These are phyloP conservation scores for Yponomeuta malinellus DNA, from an alignment of 2,888 invertebrate genomes.

Conservation along the genomic window DNA sequence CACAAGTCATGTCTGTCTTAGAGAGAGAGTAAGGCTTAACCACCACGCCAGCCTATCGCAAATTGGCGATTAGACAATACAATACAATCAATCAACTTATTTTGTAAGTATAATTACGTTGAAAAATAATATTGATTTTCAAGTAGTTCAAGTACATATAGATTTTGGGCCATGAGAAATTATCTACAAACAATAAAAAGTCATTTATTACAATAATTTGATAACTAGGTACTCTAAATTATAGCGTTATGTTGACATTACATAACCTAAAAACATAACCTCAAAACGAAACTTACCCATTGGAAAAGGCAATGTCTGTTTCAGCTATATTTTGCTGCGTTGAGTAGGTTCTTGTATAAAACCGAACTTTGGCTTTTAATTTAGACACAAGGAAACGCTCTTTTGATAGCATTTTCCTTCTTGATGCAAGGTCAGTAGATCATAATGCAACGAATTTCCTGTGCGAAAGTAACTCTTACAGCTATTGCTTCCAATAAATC, in stretches of 20 bases:
- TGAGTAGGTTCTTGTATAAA: constrained; percentile 37
- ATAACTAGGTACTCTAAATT: no score
- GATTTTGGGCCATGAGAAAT: no score
- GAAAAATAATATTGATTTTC: no score
- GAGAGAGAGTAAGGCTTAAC: no score
- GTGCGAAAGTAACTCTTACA: not conserved
- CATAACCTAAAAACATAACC: constrained; percentile 32
- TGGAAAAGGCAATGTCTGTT: constrained; percentile 70
- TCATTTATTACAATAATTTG: no score
- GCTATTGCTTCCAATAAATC: not conserved
- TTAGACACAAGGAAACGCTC: constrained; percentile 42
- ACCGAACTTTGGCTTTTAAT: constrained; percentile 34
- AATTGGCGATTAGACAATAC: no score
- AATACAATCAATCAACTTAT: no score
- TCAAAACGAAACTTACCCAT: constrained; percentile 71
- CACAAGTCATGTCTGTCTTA: no score
- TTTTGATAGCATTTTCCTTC: constrained; percentile 45
- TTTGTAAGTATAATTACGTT: no score
- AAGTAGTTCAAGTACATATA: no score
- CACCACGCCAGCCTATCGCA: no score
- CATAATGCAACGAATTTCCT: constrained; percentile 12
- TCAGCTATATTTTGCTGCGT: constrained; percentile 47
- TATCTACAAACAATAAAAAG: no score
- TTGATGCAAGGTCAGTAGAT: not conserved
- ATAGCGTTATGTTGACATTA: not conserved